These are phyloP conservation scores for Vulpes vulpes DNA, from an alignment of 2,113 vertebrate genomes.

Conservation along the genomic window DNA sequence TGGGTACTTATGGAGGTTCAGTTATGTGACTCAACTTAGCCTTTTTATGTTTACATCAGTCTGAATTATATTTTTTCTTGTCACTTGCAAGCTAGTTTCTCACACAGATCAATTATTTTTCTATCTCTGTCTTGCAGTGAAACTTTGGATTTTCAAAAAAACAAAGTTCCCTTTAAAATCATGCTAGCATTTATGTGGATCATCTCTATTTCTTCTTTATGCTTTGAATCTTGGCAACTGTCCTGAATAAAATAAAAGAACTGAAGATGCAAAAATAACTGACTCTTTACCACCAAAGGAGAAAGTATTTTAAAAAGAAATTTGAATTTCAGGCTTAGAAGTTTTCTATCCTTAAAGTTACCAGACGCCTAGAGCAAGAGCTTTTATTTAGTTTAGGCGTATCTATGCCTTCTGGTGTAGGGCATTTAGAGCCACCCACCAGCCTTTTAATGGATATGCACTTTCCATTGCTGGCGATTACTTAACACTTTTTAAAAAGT, in stretches of 20 bases:
- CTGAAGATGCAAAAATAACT: background rate
- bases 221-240: constrained; percentile 1
- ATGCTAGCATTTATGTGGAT: background rate
- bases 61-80: background rate
- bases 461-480: background rate
- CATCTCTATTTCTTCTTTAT: background rate
- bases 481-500: background rate
- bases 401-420: background rate
- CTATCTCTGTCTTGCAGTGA: background rate
- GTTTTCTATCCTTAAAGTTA: background rate
- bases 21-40: background rate
- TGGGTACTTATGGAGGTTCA: background rate
- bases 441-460: background rate
- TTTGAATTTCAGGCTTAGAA: background rate
- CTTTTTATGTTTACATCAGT: background rate
- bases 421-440: background rate
- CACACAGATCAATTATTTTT: background rate
- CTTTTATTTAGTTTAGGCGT: background rate
- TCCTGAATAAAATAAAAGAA: background rate
- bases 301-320: background rate
- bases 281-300: background rate
- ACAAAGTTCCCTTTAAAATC: background rate
- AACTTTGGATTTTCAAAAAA: constrained; percentile 36
- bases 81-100: background rate
- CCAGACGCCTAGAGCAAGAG: background rate